Base-by-base conservation (phyloP, 2,888 invertebrate species). In the Leucania comma region DNA sequence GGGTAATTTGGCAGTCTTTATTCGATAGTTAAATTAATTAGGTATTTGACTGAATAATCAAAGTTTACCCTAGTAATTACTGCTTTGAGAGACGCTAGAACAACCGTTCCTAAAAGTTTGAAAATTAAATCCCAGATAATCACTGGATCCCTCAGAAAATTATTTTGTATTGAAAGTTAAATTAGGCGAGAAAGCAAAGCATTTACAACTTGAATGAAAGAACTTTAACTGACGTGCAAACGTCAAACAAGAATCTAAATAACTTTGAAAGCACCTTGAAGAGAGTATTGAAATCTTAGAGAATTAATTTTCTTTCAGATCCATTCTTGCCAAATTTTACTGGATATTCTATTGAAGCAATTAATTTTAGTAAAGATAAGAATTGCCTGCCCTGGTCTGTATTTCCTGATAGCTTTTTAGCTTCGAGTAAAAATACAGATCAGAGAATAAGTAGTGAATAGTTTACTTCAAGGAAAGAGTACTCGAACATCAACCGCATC, bases 121-220 rank as follows among this genome's bases (percentile, higher is more conserved):
- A 53, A 60, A 72, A 77, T 72, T 72, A 64, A 74, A 81, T 71
- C 53, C 46, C 42, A 50, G 58, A 54, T 75, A 81, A 74, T 63
- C 60, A 75, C 63, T 57, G 59, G 38, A 51, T 58, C 64, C 53
- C 14, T 60, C 59, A 68, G 75, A 69, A 76, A 81, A 81, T 83
- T 54, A 78, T 69, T 54, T 76, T 68, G 70, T 68, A 75, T 73
- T 75, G 61, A 82, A 85, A 85, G 82, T 85, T 85, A 76, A 85
- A 85, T 85, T 82, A 75, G 72, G 56, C 68, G 51, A 67, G 73
- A 77, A 80, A 81, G 75, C 75, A 74, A 81, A 72, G 70, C 76
- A 70, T 79, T 84, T 72, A 77, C 53, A 84, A 84, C 65, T 80
- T 73, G 46, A 68, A 75, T 72, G 59, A 69, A 85, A 80, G 71